Conservation (phyloP, 2,888 invertebrate genomes). For the Dryomyza anilis region DNA sequence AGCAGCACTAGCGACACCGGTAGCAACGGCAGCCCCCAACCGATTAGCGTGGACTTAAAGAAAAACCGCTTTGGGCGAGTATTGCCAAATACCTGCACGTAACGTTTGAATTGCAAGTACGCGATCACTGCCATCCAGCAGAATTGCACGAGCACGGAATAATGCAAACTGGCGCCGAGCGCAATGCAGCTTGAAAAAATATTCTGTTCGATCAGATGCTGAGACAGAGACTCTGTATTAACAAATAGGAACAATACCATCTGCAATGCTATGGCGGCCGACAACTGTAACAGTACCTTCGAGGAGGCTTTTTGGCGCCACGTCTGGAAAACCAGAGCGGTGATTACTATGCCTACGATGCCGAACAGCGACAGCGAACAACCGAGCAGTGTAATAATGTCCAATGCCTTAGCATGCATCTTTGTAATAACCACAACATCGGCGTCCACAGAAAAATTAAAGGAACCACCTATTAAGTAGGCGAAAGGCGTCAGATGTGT, state of each 20-base stretch:
- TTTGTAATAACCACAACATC: slow-evolving; percentile 40
- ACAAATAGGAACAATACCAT: slow-evolving; percentile 62
- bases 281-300: slow-evolving; percentile 69
- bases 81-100: slow-evolving; percentile 68
- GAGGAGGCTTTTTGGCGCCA: slow-evolving; percentile 71
- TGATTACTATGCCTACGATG: slow-evolving; percentile 65
- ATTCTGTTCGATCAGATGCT: slow-evolving; percentile 49
- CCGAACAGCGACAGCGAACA: slow-evolving; percentile 67
- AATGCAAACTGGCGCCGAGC: slow-evolving; percentile 69
- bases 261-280: slow-evolving; percentile 67
- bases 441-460: slow-evolving; percentile 41
- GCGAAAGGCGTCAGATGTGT: slow-evolving; percentile 69
- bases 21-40: slow-evolving; percentile 68
- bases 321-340: slow-evolving; percentile 66
- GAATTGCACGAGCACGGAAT: slow-evolving; percentile 72
- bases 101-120: slow-evolving; percentile 70
- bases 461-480: slow-evolving; percentile 60
- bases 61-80: slow-evolving; percentile 67
- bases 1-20: slow-evolving; percentile 63
- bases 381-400: slow-evolving; percentile 67
- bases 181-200: slow-evolving; percentile 63
- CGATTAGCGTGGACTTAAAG: slow-evolving; percentile 67
- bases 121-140: slow-evolving; percentile 76
- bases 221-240: slow-evolving; percentile 51
- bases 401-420: slow-evolving; percentile 62